Base-by-base conservation (phyloP, 23 tunicate genomes). In the Diplosoma virens region DNA sequence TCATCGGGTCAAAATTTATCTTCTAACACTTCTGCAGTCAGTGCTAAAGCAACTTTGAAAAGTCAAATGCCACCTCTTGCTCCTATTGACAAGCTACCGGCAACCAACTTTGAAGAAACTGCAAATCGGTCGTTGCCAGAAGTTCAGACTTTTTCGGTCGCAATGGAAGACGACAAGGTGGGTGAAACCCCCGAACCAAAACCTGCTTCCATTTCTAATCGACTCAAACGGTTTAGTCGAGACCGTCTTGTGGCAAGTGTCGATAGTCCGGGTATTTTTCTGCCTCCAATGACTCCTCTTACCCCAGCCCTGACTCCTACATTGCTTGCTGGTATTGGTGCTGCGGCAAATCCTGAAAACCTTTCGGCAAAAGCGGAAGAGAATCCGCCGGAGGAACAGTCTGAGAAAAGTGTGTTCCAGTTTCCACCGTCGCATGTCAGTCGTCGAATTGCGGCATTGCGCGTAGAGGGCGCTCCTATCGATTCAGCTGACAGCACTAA, bases 351-450 rank as follows among this genome's bases (percentile, higher is more conserved):
- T 59, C 79, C 85, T 5, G 84, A 35, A 1, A 61, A 47, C 28
- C 36, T 59, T 1, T 71, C 86, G 1, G 81, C 84, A 6, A 71
- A 88, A 3, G 33, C 79, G 2, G 31, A 73, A 3, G 69, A 30
- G 27, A 47, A 82, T 2, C 83, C 82, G 37, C 77, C 84, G 0
- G 31, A 35, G 1, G 84, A 79, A 33, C 75, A 80, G 25, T 9
- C 61, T 7, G 69, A 61, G 30, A 22, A 29, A 34, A 82, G 77
- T 50, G 84, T 89, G 25, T 89, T 89, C 37, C 80, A 64, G 0
- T 89, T 89, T 71, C 96, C 96, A 0, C 96, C 96, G 4, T 52
- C 96, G 0, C 82, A 82, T 63, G 71, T 78, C 1, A 78, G 88
- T 50, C 55, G 88, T 22, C 71, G 84, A 1, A 20, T 64, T 26